Percentiles rank a stretch among this genome's conserved stretches.
phyloP scores from a whole-genome alignment of 2,113 vertebrate species.

The Bujurquina vittata region DNA sequence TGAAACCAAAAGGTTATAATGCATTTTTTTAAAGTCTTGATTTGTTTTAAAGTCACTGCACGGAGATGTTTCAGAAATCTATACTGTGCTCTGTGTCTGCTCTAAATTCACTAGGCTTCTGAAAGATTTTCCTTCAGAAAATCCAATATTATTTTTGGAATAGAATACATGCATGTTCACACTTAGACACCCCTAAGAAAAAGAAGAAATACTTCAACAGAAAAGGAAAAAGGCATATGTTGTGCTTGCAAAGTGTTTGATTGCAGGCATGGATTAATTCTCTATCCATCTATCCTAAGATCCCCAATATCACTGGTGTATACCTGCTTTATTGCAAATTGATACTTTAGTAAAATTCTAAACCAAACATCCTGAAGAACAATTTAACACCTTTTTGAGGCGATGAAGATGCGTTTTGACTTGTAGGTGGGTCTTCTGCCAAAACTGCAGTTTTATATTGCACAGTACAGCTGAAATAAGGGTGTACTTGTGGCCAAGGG shows the following conservation, averaged over 20 bases:
- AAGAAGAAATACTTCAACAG: not conserved
- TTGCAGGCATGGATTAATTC: constrained; percentile 5
- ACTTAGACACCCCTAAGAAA: not conserved
- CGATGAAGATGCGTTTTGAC: not conserved
- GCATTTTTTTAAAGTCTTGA: not conserved
- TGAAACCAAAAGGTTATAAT: not conserved
- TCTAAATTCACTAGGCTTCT: not conserved
- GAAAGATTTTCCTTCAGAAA: constrained; percentile 1
- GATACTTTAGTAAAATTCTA: not conserved
- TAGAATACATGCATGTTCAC: constrained; percentile 13
- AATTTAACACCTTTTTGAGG: not conserved
- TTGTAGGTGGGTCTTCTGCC: not conserved
- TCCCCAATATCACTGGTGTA: not conserved
- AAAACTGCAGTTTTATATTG: not conserved
- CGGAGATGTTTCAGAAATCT: not conserved
- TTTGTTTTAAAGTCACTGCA: not conserved
- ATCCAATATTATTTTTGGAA: not conserved
- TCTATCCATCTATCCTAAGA: not conserved
- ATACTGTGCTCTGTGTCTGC: not conserved
- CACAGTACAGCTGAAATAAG: not conserved
- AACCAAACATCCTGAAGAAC: not conserved
- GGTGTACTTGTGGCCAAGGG: not conserved
- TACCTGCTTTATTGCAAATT: not conserved
- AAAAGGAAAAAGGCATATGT: not conserved
- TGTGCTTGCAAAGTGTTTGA: not conserved